Evolutionary conservation across 2,797 vertebrate genomes (phyloP).

Genomic region (Bovichtus diacanthus): DNA sequence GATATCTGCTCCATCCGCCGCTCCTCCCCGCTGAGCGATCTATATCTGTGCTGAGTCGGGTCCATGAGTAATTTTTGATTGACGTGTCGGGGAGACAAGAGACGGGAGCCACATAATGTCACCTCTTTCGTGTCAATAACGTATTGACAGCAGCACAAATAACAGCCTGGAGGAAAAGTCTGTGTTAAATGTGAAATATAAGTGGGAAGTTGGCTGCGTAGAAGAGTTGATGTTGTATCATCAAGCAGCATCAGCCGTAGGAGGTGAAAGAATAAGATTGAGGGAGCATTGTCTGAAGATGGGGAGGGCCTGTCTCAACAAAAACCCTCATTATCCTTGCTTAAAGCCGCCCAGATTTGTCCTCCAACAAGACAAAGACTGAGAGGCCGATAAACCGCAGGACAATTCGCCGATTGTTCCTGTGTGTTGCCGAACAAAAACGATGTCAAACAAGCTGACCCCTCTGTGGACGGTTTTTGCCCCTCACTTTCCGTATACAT

Average conservation of each 20-base stretch:
- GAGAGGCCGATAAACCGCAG: constrained; percentile 14
- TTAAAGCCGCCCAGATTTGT: constrained; percentile 46
- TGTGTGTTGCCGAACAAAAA: constrained; percentile 19
- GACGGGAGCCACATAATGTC: constrained; percentile 60
- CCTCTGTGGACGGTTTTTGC: neutral
- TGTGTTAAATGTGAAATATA: constrained; percentile 67
- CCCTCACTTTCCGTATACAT: constrained; percentile 4
- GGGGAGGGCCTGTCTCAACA: constrained; percentile 55
- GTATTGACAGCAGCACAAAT: constrained; percentile 68
- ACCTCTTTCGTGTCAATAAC: constrained; percentile 72
- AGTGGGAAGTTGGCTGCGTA: constrained; percentile 29
- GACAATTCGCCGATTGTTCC: constrained; percentile 49
- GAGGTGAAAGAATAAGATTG: constrained; percentile 52
- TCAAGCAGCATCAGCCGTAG: constrained; percentile 41
- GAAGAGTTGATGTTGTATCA: constrained; percentile 39
- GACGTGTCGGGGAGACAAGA: constrained; percentile 57
- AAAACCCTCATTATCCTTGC: constrained; percentile 47
- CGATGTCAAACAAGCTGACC: constrained; percentile 32
- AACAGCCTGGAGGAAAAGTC: constrained; percentile 63
- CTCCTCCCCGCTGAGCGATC: constrained; percentile 53
- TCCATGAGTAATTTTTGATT: constrained; percentile 71
- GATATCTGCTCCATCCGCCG: constrained; percentile 54
- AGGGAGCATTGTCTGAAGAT: constrained; percentile 36
- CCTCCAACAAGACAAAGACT: constrained; percentile 32
- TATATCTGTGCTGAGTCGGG: constrained; percentile 51